Conservation (phyloP, 2,113 vertebrate species). For the Ramphastos sulfuratus region DNA sequence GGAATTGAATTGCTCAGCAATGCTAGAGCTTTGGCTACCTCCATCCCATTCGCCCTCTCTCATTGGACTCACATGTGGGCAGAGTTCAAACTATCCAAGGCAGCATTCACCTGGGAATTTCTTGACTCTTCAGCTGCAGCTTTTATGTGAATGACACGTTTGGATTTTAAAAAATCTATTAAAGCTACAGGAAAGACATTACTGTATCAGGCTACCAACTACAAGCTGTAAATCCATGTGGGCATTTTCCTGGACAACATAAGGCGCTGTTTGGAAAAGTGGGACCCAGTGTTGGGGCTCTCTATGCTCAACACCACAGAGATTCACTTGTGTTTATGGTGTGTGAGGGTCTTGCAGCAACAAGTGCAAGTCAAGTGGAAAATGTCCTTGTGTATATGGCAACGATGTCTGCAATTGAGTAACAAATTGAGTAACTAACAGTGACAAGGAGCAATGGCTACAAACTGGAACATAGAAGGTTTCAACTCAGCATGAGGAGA, state of each 20-base stretch:
- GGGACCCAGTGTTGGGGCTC: fast-evolving
- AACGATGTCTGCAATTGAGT: not conserved
- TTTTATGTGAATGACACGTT: not conserved
- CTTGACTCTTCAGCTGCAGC: not conserved
- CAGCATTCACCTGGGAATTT: not conserved
- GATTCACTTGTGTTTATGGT: fast-evolving
- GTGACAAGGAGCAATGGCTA: not conserved
- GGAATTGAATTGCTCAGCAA: not conserved
- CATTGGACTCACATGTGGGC: fast-evolving
- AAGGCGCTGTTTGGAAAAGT: not conserved
- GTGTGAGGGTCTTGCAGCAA: not conserved
- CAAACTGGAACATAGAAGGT: too few relatives aligned
- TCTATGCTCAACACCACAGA: not conserved
- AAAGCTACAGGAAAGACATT: not conserved
- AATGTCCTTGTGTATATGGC: not conserved
- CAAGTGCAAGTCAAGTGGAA: not conserved
- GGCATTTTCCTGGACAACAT: not conserved
- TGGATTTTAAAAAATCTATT: not conserved
- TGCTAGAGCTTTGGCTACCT: not conserved
- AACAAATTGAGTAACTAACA: fast-evolving
- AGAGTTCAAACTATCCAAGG: not conserved
- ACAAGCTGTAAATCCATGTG: not conserved
- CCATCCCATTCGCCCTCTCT: not conserved
- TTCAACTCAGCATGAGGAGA: too few relatives aligned
- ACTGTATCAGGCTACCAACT: not conserved